Evolutionary conservation across 2,888 invertebrate species (phyloP), one percentile per base, ranked within the genome.

Genomic region (Abrostola triplasia): DNA sequence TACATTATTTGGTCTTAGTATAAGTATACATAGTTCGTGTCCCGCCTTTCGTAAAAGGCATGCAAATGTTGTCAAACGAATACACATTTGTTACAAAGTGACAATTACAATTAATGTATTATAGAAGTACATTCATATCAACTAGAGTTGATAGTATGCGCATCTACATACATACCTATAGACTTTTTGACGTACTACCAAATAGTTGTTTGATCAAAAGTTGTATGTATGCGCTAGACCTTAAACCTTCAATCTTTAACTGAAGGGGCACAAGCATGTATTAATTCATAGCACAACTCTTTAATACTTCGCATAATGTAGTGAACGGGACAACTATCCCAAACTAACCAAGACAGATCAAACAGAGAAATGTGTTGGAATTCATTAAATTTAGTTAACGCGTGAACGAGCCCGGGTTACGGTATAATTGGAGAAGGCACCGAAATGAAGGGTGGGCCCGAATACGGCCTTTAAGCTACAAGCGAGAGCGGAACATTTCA

Each of bases 341-440:
- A 64, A 67, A 73, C 70, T 70, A 70, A 61, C 59, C 12, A 47
- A 68, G 50, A 13, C 12, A 79, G 74, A 83, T 87, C 86, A 87
- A 87, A 87, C 41, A 82, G 80, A 73, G 44, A 49, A 61, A 73
- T 70, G 68, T 79, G 69, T 70, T 70, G 81, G 83, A 81, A 85
- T 87, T 88, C 82, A 86, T 89, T 89, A 88, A 84, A 76, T 82
- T 75, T 58, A 70, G 67, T 73, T 76, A 71, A 76, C 77, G 79
- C 80, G 64, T 80, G 81, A 81, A 78, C 79, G 73, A 82, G 69
- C 77, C 61, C 55, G 66, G 65, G 59, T 13, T 13, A 9, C 13
- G 44, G 13, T 67, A 82, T 89, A 90, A 90, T 90, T 90, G 89
- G 87, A 86, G 78, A 73, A 76, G 81, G 69, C 56, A 73, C 81